Conservation (phyloP, 2,888 invertebrate species). For the Lycia hirtaria region DNA sequence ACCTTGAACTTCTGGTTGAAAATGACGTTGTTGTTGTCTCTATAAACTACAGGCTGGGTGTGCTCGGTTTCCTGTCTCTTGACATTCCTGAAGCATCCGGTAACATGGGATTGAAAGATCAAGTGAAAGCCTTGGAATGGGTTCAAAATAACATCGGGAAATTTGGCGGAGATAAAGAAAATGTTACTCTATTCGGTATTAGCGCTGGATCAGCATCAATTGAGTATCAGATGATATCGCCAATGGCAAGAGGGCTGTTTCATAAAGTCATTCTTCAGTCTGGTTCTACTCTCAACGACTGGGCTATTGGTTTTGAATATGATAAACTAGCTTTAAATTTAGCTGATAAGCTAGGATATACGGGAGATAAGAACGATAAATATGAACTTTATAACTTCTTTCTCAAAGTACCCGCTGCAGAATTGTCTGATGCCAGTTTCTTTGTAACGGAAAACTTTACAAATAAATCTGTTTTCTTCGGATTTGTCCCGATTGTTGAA, state of each 20-base stretch:
- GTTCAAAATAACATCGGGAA: slow-evolving; percentile 59
- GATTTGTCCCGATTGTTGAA: slow-evolving; percentile 65
- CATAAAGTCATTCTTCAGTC: slow-evolving; percentile 67
- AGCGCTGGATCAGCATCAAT: slow-evolving; percentile 63
- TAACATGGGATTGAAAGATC: slow-evolving; percentile 72
- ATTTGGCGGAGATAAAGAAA: slow-evolving; percentile 63
- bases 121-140: slow-evolving; percentile 66
- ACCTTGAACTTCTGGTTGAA: slow-evolving; percentile 67
- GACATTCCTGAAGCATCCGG: slow-evolving; percentile 63
- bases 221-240: slow-evolving; percentile 61
- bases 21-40: slow-evolving; percentile 66
- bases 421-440: slow-evolving; percentile 40
- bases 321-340: slow-evolving; percentile 46
- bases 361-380: slow-evolving; percentile 46
- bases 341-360: slow-evolving; percentile 51
- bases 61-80: slow-evolving; percentile 68
- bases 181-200: slow-evolving; percentile 62
- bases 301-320: slow-evolving; percentile 57
- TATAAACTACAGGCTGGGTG: slow-evolving; percentile 70
- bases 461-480: slow-evolving; percentile 48
- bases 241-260: slow-evolving; percentile 57
- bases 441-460: slow-evolving; percentile 39
- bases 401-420: slow-evolving; percentile 38
- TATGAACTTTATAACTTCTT: slow-evolving; percentile 49
- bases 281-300: slow-evolving; percentile 60